These are phyloP conservation scores for Plutella xylostella DNA, from an alignment of 2,888 invertebrate species.

Conservation along the genomic window DNA sequence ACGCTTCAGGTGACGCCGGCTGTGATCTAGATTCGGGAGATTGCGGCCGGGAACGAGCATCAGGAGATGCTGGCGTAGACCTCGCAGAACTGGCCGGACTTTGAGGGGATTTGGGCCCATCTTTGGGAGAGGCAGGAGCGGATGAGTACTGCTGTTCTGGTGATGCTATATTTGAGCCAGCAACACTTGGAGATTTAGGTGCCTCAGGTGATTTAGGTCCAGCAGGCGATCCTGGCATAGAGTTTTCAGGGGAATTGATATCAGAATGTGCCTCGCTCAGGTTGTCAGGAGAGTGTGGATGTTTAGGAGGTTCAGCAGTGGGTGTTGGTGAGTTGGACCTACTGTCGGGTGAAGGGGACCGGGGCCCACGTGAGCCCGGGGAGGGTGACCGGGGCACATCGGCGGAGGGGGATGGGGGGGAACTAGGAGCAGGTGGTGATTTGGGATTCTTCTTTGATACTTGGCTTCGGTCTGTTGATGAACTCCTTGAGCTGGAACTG, in stretches of 20 bases:
- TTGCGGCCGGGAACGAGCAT: conserved; percentile 37
- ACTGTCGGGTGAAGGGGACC: conserved; percentile 15
- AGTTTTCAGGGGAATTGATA: conserved; percentile 60
- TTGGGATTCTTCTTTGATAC: conserved; percentile 49
- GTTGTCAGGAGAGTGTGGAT: conserved; percentile 43
- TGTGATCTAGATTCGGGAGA: conserved; percentile 28
- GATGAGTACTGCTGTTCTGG: conserved; percentile 39
- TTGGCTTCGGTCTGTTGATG: conserved; percentile 49
- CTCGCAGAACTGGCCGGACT: conserved; percentile 40
- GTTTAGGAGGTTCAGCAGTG: conserved; percentile 41
- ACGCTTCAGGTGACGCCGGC: conserved; percentile 28
- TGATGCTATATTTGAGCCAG: conserved; percentile 34
- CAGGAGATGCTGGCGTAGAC: conserved; percentile 42
- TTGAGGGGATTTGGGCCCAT: conserved; percentile 52
- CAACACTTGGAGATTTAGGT: conserved; percentile 50
- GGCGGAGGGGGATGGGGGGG: conserved; percentile 16
- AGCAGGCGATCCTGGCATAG: conserved; percentile 43
- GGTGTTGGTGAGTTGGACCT: conserved; percentile 20
- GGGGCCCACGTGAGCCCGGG: conserved; percentile 1
- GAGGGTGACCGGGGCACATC: conserved; percentile 17
- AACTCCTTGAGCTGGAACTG: conserved; percentile 58
- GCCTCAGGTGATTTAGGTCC: conserved; percentile 59
- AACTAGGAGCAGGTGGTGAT: conserved; percentile 29
- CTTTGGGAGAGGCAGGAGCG: conserved; percentile 33
- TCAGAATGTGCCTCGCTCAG: conserved; percentile 55